Base-by-base conservation (phyloP, 2,888 invertebrate genomes). In the Chelonus formosanus region DNA sequence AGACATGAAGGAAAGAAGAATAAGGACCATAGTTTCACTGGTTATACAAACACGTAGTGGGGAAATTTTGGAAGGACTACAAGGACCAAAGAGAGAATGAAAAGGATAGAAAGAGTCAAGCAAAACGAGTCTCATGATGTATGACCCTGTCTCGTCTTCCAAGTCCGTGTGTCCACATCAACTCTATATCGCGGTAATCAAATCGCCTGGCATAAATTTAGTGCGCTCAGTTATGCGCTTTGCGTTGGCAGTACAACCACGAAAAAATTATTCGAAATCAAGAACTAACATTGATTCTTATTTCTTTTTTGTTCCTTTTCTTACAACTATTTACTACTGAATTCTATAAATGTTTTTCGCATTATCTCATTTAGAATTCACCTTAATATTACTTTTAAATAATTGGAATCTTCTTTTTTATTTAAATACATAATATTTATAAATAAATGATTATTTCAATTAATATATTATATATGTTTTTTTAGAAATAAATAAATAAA, bases 151-250 rank as follows among this genome's bases (percentile, higher is more conserved):
- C 80, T 79, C 79, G 79, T 82, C 79, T 78, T 5, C 78, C 76
- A 58, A 53, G 74, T 76, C 54, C 73, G 78, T 74, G 78, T 75
- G 76, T 78, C 77, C 76, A 76, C 81, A 80, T 83, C 81, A 81
- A 80, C 77, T 79, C 82, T 80, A 80, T 83, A 83, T 83, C 83
- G 79, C 77, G 78, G 82, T 83, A 83, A 83, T 84, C 83, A 83
- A 83, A 83, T 83, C 81, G 76, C 78, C 75, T 74, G 75, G 76
- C 77, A 82, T 74, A 74, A 74, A 75, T 74, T 75, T 72, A 40
- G 40, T 40, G 40, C 40, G 40, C 40, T 40, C 40, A 40, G 40
- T 40, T 40, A 40, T 40, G 40, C 40, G 40, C 40, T 40, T 40
- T 40, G 40, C 40, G 40, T 40, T 40, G 40, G 40, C 40, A 40